Evolutionary conservation across 2,888 invertebrate species (phyloP).

Genomic region (Agonum fuliginosum): DNA sequence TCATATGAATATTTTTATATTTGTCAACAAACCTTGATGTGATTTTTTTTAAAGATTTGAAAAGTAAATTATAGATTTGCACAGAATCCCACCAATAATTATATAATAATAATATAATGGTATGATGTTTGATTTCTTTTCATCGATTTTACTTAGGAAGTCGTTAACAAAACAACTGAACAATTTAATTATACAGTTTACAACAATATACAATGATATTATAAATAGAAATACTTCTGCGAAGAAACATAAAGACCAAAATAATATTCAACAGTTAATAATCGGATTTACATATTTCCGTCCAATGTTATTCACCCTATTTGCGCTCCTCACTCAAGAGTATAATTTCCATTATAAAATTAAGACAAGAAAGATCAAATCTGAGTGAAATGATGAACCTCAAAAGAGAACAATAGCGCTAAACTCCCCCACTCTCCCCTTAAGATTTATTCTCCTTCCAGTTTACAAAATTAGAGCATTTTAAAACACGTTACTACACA

Average conservation of each 20-base stretch:
- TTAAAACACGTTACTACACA: constrained; percentile 17
- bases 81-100: too few relatives aligned
- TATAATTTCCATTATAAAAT: constrained; percentile 39
- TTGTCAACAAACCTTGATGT: too few relatives aligned
- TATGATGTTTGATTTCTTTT: too few relatives aligned
- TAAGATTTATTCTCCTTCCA: constrained; percentile 14
- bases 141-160: too few relatives aligned
- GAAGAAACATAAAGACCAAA: neutral
- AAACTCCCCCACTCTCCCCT: neutral
- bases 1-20: too few relatives aligned
- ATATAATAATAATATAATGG: too few relatives aligned
- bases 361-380: constrained; percentile 24
- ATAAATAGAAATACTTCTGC: neutral
- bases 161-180: too few relatives aligned
- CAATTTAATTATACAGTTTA: neutral
- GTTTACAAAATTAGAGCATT: constrained; percentile 6
- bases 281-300: constrained; percentile 14
- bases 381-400: neutral
- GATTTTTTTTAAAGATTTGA: too few relatives aligned
- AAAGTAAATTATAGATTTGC: too few relatives aligned
- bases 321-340: constrained; percentile 19
- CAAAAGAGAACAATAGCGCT: neutral
- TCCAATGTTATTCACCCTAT: constrained; percentile 10
- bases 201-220: neutral
- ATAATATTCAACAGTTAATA: neutral